Conservation (phyloP, 2,797 vertebrate species). For the Sebastes jordani region DNA sequence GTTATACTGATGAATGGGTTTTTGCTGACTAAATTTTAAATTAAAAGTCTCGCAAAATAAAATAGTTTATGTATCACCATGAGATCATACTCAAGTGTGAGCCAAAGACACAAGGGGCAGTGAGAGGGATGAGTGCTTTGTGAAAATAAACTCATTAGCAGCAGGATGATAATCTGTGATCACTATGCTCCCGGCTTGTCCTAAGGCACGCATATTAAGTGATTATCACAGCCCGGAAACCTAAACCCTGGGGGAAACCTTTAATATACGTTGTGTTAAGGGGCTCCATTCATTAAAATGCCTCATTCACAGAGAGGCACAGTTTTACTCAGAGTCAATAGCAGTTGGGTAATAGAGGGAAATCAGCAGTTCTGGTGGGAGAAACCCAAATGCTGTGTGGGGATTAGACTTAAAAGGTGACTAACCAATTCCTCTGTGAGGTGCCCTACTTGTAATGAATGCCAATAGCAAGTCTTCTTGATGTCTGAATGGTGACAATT, state of each 20-base stretch:
- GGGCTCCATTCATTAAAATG: constrained; percentile 52
- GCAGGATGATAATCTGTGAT: constrained; percentile 53
- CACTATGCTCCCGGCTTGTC: constrained; percentile 34
- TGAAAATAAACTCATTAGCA: constrained; percentile 54
- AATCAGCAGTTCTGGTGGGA: constrained; percentile 16
- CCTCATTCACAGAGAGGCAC: constrained; percentile 20
- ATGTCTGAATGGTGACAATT: not conserved
- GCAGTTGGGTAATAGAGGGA: constrained; percentile 36
- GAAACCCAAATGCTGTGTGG: not conserved
- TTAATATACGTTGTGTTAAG: constrained; percentile 43
- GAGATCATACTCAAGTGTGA: constrained; percentile 14
- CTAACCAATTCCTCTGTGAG: constrained; percentile 31
- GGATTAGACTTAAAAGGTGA: constrained; percentile 35
- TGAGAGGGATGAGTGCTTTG: constrained; percentile 23
- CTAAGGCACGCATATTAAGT: constrained; percentile 52
- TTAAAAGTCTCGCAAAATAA: not conserved
- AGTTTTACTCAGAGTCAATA: constrained; percentile 25
- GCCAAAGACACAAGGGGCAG: constrained; percentile 14
- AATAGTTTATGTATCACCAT: not conserved
- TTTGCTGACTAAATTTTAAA: not conserved
- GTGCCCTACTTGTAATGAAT: constrained; percentile 1
- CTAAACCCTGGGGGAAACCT: constrained; percentile 27
- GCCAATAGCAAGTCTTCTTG: not conserved
- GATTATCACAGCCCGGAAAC: constrained; percentile 47
- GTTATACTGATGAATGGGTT: constrained; percentile 17